phyloP scores from a whole-genome alignment of 2,888 invertebrate species.

The Timema podura region DNA sequence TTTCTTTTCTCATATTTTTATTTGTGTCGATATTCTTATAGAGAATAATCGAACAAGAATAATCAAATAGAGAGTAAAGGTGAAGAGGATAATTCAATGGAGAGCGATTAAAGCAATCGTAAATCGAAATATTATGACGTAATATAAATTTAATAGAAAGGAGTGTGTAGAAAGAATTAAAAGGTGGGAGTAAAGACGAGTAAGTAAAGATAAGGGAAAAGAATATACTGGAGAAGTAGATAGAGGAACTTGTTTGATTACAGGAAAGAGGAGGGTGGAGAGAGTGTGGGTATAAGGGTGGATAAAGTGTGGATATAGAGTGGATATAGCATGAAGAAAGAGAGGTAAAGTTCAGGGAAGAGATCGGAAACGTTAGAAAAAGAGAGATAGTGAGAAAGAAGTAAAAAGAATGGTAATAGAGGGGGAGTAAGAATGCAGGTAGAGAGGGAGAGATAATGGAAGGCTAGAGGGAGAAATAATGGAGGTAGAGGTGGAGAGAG shows the following conservation, averaged over 20 bases:
- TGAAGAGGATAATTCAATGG: no score
- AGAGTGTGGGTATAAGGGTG: background rate
- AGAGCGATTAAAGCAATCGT: no score
- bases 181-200: background rate
- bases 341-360: background rate
- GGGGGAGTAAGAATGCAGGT: background rate
- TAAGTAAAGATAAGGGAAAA: background rate
- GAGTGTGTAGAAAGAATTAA: background rate
- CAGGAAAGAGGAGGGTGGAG: background rate
- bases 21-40: no score
- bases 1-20: no score
- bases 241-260: background rate
- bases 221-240: background rate
- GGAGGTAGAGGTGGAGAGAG: conserved; percentile 1
- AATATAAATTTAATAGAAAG: no score
- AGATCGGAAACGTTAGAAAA: background rate
- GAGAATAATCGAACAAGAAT: no score
- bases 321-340: background rate
- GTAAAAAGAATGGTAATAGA: background rate
- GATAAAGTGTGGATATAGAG: background rate
- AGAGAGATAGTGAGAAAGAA: background rate
- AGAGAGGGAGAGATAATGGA: background rate
- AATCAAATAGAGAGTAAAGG: no score
- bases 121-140: no score
- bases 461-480: background rate